These are phyloP conservation scores for Elanoides forficatus DNA, from an alignment of 2,113 vertebrate genomes.

Conservation along the genomic window DNA sequence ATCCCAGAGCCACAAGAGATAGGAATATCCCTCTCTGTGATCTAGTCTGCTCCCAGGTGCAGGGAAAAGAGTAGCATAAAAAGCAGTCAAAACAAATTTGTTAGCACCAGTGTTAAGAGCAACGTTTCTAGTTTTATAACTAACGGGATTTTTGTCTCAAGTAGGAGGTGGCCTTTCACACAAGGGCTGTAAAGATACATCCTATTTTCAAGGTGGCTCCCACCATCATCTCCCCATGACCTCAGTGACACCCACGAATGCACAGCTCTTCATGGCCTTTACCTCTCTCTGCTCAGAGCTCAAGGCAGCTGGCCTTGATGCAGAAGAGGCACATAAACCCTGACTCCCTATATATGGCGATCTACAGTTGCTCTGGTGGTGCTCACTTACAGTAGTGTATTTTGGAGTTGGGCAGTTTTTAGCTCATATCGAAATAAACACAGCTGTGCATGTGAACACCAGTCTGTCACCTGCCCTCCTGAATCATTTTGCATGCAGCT, in stretches of 20 bases:
- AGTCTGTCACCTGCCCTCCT: neutral
- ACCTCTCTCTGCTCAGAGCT: neutral
- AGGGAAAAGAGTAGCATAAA: neutral
- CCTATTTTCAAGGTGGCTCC: neutral
- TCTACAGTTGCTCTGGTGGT: neutral
- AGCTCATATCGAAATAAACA: neutral
- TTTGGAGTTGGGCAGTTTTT: neutral
- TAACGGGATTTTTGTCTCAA: neutral
- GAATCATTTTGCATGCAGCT: neutral
- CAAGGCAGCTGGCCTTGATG: neutral
- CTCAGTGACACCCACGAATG: neutral
- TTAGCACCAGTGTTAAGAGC: neutral
- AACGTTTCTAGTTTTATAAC: neutral
- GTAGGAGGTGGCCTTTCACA: neutral
- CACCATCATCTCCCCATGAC: neutral
- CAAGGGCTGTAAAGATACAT: neutral
- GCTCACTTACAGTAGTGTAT: neutral
- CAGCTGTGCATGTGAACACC: neutral
- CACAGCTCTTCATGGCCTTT: neutral
- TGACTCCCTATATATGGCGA: neutral
- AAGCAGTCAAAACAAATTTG: neutral
- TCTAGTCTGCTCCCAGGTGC: neutral
- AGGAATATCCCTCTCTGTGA: neutral
- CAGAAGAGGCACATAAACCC: neutral
- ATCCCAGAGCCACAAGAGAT: neutral